phyloP scores from a whole-genome alignment of 2,888 invertebrate species.

The Epicampocera succincta region DNA sequence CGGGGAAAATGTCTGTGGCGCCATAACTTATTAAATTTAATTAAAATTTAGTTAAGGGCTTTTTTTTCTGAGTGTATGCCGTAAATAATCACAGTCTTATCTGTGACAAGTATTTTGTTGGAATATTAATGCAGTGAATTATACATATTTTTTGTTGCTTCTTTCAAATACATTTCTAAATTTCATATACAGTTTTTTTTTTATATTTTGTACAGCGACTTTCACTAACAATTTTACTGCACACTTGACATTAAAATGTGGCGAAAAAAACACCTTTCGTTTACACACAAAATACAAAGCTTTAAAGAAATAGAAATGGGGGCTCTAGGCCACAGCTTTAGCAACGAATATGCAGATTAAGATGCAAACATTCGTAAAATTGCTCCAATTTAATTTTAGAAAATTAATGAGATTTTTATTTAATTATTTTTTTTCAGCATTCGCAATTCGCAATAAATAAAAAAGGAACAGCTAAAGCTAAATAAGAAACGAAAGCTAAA shows the following conservation, averaged over 20 bases:
- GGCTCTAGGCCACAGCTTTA: background rate
- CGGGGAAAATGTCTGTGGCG: too few relatives aligned
- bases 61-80: too few relatives aligned
- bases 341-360: background rate
- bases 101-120: background rate
- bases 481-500: too few relatives aligned
- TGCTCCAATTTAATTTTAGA: background rate
- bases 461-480: too few relatives aligned
- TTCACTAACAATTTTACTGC: slow-evolving; percentile 23
- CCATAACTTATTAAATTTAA: too few relatives aligned
- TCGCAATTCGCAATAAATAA: too few relatives aligned
- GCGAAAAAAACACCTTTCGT: slow-evolving; percentile 15
- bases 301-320: slow-evolving; percentile 11
- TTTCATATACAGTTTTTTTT: background rate
- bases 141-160: background rate
- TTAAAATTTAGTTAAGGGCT: too few relatives aligned
- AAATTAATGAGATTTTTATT: background rate
- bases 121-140: slow-evolving; percentile 18
- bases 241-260: slow-evolving; percentile 16
- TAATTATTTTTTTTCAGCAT: too few relatives aligned
- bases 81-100: too few relatives aligned
- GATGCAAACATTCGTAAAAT: background rate
- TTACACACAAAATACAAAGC: background rate
- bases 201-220: slow-evolving; percentile 31
- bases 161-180: slow-evolving; percentile 23